Evolutionary conservation across 2,797 vertebrate species (phyloP).

Genomic region (Enteromius trimaculatus): DNA sequence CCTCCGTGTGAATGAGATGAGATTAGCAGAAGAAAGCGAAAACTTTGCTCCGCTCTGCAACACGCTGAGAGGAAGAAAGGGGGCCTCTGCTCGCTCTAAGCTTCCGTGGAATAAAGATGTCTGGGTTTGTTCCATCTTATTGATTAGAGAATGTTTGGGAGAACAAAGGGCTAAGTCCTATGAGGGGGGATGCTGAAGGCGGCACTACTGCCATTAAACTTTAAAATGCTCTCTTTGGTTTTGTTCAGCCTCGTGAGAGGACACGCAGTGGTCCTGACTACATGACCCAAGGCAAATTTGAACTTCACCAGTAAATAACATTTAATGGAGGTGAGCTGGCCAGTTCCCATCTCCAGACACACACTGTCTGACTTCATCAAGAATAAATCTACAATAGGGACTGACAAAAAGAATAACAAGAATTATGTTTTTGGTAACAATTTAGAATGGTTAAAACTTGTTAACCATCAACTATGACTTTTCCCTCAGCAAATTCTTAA

Average conservation of each 20-base stretch:
- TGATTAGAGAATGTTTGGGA: slow-evolving; percentile 67
- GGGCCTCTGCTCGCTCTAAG: slow-evolving; percentile 59
- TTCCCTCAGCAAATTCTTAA: too few relatives aligned
- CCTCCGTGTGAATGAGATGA: slow-evolving; percentile 58
- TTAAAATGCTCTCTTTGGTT: slow-evolving; percentile 64
- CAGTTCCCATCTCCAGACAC: slow-evolving; percentile 72
- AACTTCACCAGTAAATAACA: slow-evolving; percentile 63
- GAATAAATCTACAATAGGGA: background rate
- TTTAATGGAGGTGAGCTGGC: slow-evolving; percentile 71
- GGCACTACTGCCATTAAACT: slow-evolving; percentile 69
- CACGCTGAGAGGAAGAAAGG: slow-evolving; percentile 57
- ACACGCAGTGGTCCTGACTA: slow-evolving; percentile 57
- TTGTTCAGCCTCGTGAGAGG: slow-evolving; percentile 63
- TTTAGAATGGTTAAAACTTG: too few relatives aligned
- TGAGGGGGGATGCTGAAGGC: slow-evolving; percentile 65
- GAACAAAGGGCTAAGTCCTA: slow-evolving; percentile 73
- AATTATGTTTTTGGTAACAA: background rate
- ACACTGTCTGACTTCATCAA: slow-evolving; percentile 33
- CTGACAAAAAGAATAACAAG: background rate
- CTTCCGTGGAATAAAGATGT: slow-evolving; percentile 72
- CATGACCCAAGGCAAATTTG: slow-evolving; percentile 66
- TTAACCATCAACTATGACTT: too few relatives aligned
- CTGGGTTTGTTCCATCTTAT: slow-evolving; percentile 67
- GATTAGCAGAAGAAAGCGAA: slow-evolving; percentile 65
- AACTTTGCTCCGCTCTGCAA: slow-evolving; percentile 60